Base-by-base conservation (phyloP, 2,797 vertebrate genomes). In the Argya squamiceps region DNA sequence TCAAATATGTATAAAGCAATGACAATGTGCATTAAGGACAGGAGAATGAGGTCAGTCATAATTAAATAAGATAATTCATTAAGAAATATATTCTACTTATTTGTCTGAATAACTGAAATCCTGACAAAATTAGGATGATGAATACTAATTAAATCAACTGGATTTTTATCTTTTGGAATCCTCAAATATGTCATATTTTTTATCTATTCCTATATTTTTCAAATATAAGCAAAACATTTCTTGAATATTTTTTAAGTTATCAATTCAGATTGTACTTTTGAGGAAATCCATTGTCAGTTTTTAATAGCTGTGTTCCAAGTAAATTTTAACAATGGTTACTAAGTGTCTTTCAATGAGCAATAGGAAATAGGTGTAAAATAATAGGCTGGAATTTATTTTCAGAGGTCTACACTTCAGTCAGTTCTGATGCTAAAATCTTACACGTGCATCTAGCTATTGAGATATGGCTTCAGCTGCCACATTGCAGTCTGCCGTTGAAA, bases 401-500 rank as follows among this genome's bases (percentile, higher is more conserved):
- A 62, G 46, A n/a, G 14, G 16, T 37, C 44, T 52, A 6, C 15
- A 64, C 17, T 70, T 63, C 29, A 39, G 37, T 46, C 63, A 58
- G 44, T 44, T 37, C 53, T 41, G 11, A 19, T 41, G 19, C 58
- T 93, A 67, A 78, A 67, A 43, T 49, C 17, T 26, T 69, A 22
- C 8, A 14, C 0, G 0, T 32, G 13, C 5, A 36, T 15, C 56
- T 78, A 3, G 39, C 11, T 52, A 24, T 17, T 55, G 41, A 63
- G 14, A 17, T 59, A 30, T 0, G 11, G 24, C 32, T 88, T 75
- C 13, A 22, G 43, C 27, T 67, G 55, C 29, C 20, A 47, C 3
- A 3, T 55, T 83, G 79, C 37, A 47, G 23, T 32, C 11, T 76
- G n/a, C n/a, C 27, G 8, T 16, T 43, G 24, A 85, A 88, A 50